Evolutionary conservation across 1,140 invertebrate species (phyloP).

Genomic region (Drosophila orena): DNA sequence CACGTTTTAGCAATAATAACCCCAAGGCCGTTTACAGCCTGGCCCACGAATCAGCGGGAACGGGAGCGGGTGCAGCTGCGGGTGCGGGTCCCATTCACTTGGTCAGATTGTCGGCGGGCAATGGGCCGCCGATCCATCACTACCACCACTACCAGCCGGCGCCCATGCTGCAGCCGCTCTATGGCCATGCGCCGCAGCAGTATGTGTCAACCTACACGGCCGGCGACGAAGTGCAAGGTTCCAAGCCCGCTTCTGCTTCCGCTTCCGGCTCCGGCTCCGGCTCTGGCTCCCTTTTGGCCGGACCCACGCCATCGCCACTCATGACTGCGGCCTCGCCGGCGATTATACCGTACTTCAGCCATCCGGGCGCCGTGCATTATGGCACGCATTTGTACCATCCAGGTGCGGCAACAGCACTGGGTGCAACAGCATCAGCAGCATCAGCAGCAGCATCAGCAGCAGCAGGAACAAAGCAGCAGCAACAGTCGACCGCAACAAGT

Average conservation of each 20-base stretch:
- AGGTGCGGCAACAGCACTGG: conserved; percentile 38
- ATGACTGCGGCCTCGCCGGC: conserved; percentile 52
- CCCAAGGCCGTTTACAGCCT: conserved; percentile 63
- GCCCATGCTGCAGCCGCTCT: conserved; percentile 39
- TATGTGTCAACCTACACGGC: conserved; percentile 28
- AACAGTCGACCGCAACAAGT: conserved; percentile 68
- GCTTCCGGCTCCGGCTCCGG: conserved; percentile 4
- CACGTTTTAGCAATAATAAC: conserved; percentile 77
- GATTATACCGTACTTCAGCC: conserved; percentile 76
- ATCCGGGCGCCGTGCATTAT: conserved; percentile 78
- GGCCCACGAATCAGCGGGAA: conserved; percentile 50
- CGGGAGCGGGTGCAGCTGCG: conserved; percentile 26
- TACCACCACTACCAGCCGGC: conserved; percentile 61
- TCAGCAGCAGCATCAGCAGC: conserved; percentile 15
- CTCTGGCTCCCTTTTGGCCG: conserved; percentile 4
- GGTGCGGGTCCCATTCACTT: conserved; percentile 56
- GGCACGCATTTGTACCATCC: conserved; percentile 78
- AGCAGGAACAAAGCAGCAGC: conserved; percentile 20
- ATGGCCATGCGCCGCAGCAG: conserved; percentile 30
- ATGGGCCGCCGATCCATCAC: conserved; percentile 55
- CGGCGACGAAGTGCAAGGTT: conserved; percentile 23
- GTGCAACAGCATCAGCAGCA: conserved; percentile 29
- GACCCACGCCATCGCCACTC: conserved; percentile 14
- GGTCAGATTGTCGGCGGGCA: conserved; percentile 67
- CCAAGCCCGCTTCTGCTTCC: conserved; percentile 14